Evolutionary conservation across 2,888 invertebrate genomes (phyloP), one percentile per base, ranked within the genome.

Genomic region (Prenolepis imparis): DNA sequence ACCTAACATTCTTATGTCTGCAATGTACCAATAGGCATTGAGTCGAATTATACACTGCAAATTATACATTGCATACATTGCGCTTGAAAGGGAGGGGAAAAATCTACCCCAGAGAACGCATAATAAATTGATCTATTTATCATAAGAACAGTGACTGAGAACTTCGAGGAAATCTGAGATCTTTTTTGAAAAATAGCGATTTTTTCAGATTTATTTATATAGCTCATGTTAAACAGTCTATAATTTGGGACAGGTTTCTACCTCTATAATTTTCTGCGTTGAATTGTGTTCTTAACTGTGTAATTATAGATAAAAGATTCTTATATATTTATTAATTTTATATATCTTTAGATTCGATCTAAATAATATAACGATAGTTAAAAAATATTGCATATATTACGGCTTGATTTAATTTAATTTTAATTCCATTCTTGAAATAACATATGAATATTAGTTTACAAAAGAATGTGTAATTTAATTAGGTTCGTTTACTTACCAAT

Each of bases 401-500:
- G 12, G 5, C 21, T 21, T 11, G 21, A 32, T 48, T 21, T 21
- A 63, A 48, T 18, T 74, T 48, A 63, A 48, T 18, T 74, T 48
- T 11, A 36, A 24, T 36, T 75, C 1, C 18, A 4, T 44, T 32
- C 9, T 63, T 44, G 5, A 63, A 64, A 48, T 5, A 28, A 64
- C 3, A 11, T 41, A 3, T 24, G 24, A 55, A 9, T 32, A 9
- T 28, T 12, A 63, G 6, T 36, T 63, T 75, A 24, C 18, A 24
- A 32, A 21, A n/a, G 44, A 11, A 21, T 9, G 21, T 24, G 28
- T 44, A 24, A 57, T 57, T 18, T 12, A 18, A 41, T 24, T 18
- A 6, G 44, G 24, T 8, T 1, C 1, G 55, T n/a, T 5, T 21
- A 95, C 96, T 96, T 95, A 97, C 98, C 95, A 98, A 95, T 95